These are phyloP conservation scores for Agriopis aurantiaria DNA, from an alignment of 2,888 invertebrate species.

Conservation along the genomic window DNA sequence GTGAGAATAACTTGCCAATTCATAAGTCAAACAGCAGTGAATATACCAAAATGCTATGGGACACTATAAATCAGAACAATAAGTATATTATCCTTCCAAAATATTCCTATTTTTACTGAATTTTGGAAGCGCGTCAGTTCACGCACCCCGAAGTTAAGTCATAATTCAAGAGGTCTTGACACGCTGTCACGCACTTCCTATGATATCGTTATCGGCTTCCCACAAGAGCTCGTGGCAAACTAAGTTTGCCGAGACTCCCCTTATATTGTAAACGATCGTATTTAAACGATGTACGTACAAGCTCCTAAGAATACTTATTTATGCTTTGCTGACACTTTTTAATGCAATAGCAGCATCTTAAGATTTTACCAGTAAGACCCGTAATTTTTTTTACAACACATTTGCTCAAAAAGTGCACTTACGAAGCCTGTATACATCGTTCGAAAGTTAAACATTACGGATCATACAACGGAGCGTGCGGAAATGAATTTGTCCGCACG, in stretches of 20 bases:
- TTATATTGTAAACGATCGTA: conserved; percentile 16
- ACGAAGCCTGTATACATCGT: too few relatives aligned
- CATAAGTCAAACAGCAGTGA: conserved; percentile 10
- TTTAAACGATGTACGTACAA: conserved; percentile 8
- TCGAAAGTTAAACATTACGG: too few relatives aligned
- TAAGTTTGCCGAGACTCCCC: conserved; percentile 13
- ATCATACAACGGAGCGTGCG: too few relatives aligned
- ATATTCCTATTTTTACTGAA: conserved; percentile 24
- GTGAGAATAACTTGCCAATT: neutral
- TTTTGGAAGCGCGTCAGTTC: conserved; percentile 15
- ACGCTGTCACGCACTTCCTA: conserved; percentile 34
- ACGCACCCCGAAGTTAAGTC: conserved; percentile 30
- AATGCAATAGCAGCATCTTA: neutral
- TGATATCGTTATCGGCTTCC: conserved; percentile 34
- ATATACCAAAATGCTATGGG: conserved; percentile 3
- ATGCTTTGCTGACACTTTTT: neutral
- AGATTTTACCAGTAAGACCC: neutral
- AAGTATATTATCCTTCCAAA: conserved; percentile 9
- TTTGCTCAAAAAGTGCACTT: too few relatives aligned
- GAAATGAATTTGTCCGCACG: too few relatives aligned
- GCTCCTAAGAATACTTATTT: neutral
- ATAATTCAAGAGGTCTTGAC: conserved; percentile 37
- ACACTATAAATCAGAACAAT: conserved; percentile 20
- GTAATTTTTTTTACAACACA: too few relatives aligned
- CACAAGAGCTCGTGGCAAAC: conserved; percentile 30